Percentiles rank a stretch among this genome's conserved stretches.
Evolutionary conservation across 2,113 vertebrate species (phyloP).

Genomic region (Hydrochoerus hydrochaeris): DNA sequence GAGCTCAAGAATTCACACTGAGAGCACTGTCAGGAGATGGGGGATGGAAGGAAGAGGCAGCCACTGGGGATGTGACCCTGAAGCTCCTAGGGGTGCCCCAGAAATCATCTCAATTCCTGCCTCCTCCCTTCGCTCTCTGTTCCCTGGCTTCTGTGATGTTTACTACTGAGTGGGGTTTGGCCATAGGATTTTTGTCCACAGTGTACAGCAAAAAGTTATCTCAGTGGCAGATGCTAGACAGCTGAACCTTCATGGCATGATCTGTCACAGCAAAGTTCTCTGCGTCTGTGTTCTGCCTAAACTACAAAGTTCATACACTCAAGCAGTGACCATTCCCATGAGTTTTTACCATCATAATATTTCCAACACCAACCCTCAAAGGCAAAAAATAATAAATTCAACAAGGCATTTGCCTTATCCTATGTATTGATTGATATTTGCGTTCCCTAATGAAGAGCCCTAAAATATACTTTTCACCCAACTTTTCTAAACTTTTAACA

Average conservation of each 20-base stretch:
- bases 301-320: neutral
- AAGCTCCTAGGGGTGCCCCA: neutral
- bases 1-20: too few species aligned
- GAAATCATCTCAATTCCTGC: neutral
- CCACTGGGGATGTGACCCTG: neutral
- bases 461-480: neutral
- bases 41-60: neutral
- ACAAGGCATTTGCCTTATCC: neutral
- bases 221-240: neutral
- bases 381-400: constrained; percentile 36
- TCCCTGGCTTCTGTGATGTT: neutral
- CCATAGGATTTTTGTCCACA: too few species aligned
- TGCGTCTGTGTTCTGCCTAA: neutral
- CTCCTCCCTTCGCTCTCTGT: neutral
- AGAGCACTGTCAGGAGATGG: neutral
- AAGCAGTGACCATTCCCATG: neutral
- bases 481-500: neutral
- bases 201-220: neutral
- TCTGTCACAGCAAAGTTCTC: neutral
- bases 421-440: constrained; percentile 2
- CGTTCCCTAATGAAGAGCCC: neutral
- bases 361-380: neutral
- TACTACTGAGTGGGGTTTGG: neutral
- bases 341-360: neutral
- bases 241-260: neutral